phyloP scores from a whole-genome alignment of 2,113 vertebrate species.

The Leiothrix lutea region DNA sequence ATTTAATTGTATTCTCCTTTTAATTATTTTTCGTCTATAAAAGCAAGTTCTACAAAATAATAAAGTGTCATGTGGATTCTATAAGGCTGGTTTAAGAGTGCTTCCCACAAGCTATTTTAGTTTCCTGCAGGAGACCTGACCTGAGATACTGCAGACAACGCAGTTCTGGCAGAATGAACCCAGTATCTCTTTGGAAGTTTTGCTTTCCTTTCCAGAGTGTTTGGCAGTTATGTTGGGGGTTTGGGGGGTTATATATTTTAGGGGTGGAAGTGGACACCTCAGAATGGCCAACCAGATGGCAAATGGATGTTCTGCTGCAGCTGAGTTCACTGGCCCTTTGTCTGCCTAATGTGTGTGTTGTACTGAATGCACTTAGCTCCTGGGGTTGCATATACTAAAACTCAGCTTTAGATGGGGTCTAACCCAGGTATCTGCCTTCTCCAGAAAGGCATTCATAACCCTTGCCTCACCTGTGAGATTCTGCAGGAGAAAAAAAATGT shows the following conservation, averaged over 20 bases:
- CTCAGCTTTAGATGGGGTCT: neutral
- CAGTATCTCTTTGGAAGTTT: neutral
- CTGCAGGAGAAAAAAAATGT: neutral
- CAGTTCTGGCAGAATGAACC: neutral
- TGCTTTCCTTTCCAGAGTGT: neutral
- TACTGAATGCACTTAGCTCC: neutral
- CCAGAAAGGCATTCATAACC: neutral
- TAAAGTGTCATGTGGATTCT: neutral
- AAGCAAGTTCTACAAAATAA: conserved; percentile 14
- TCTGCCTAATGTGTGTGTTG: neutral
- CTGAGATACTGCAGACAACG: neutral
- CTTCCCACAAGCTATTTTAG: neutral
- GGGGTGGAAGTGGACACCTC: neutral
- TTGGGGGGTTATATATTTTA: fast-evolving
- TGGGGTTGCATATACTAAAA: neutral
- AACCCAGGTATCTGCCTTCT: neutral
- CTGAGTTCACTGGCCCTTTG: neutral
- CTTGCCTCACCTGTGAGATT: neutral
- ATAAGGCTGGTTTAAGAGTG: neutral
- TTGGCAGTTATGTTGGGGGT: neutral
- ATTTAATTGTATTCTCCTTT: neutral
- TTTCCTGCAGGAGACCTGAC: neutral
- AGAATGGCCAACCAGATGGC: neutral
- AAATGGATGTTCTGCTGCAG: neutral
- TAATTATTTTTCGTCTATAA: neutral